phyloP scores from a whole-genome alignment of 2,797 vertebrate genomes.

The Morus bassanus region DNA sequence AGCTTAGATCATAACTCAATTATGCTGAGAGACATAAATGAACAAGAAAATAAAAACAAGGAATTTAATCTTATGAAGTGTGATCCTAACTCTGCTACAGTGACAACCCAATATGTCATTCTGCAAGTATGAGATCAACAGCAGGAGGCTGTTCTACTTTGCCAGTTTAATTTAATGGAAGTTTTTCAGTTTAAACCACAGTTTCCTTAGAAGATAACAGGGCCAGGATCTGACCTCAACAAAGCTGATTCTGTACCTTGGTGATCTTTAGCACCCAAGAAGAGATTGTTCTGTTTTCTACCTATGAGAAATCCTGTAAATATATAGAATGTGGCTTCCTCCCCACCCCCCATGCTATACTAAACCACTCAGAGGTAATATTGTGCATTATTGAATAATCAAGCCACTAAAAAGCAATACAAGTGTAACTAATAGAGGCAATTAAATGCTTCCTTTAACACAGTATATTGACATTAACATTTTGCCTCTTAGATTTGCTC shows the following conservation, averaged over 20 bases:
- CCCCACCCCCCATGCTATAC: background rate
- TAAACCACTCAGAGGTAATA: background rate
- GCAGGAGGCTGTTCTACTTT: background rate
- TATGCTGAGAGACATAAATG: background rate
- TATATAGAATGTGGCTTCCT: rapidly evolving
- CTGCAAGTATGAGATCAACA: background rate
- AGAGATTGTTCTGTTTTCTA: background rate
- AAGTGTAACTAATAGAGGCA: background rate
- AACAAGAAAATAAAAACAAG: background rate
- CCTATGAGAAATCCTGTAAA: background rate
- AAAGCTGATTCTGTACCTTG: background rate
- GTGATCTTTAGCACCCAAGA: background rate
- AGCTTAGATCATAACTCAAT: background rate
- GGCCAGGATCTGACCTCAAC: background rate
- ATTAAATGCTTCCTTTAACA: background rate
- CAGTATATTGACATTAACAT: background rate
- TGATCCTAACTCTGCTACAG: background rate
- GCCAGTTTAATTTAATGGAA: background rate
- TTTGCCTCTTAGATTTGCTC: background rate
- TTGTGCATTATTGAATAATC: background rate
- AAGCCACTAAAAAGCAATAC: background rate
- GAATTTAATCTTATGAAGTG: background rate
- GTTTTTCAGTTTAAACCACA: background rate
- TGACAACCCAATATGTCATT: background rate
- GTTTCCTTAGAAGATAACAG: background rate